Percentiles rank a stretch among this genome's conserved stretches.
phyloP scores from a whole-genome alignment of 2,113 vertebrate species.

The Spheniscus mendiculus region DNA sequence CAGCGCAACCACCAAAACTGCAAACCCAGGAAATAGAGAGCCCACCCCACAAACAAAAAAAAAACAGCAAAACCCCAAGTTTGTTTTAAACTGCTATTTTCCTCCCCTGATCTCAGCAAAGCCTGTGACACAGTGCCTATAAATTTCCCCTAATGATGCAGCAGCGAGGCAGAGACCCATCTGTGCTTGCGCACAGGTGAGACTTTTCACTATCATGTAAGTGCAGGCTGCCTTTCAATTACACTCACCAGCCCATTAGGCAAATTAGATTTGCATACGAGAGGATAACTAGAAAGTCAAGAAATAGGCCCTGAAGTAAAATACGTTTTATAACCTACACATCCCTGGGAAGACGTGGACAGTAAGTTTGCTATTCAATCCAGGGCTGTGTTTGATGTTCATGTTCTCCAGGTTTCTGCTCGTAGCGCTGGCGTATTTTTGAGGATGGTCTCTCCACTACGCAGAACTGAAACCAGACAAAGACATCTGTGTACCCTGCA shows the following conservation, averaged over 20 bases:
- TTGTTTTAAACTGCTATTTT: not conserved
- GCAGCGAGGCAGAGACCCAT: constrained; percentile 35
- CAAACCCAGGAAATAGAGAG: not conserved
- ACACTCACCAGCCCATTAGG: constrained; percentile 59
- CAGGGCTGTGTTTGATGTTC: not conserved
- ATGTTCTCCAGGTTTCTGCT: not conserved
- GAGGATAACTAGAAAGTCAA: constrained; percentile 42
- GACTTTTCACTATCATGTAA: not conserved
- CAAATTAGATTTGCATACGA: constrained; percentile 46
- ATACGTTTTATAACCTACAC: not conserved
- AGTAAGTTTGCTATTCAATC: not conserved
- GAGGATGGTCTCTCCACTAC: not conserved
- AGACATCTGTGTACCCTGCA: not conserved
- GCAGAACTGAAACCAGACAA: not conserved
- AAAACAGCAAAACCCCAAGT: not conserved
- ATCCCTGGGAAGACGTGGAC: not conserved
- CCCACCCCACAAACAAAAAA: not conserved
- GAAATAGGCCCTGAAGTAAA: constrained; percentile 26
- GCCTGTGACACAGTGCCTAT: not conserved
- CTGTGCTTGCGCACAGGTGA: constrained; percentile 53
- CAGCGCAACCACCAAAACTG: not conserved
- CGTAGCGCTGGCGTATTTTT: fast-evolving
- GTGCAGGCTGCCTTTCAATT: constrained; percentile 58
- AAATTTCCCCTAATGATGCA: constrained; percentile 1
- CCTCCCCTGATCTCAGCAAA: not conserved